Base-by-base conservation (phyloP, 2,113 vertebrate species). In the Cygnus buccinator region DNA sequence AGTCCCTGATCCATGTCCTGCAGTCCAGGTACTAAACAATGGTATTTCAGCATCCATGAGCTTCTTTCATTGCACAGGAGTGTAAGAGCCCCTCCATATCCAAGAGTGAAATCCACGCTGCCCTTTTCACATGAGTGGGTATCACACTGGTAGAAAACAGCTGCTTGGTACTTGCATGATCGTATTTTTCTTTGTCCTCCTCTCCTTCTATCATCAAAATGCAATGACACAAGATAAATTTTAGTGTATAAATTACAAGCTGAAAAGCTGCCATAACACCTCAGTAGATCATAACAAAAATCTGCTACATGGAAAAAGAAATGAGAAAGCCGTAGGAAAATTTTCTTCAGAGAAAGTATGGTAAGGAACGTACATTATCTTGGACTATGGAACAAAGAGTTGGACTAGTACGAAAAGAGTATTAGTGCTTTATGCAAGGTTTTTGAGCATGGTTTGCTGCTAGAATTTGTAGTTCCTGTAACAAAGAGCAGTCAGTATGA, bases 1-100 rank as follows among this genome's bases (percentile, higher is more conserved):
- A 17, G 19, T 31, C 41, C 9, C 10, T n/a, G 41, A 10, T 15
- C 67, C 1, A 0, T 43, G 13, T 41, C 1, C 4, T 2, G 3
- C 26, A 31, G 58, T 57, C 31, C 5, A 35, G 6, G 15, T 13
- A 22, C 43, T 16, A 3, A 70, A 26, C 6, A 3, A 0, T 4
- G 13, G 10, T 5, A 11, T 22, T 70, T 14, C 50, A 37, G 59
- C n/a, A 28, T 15, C 41, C 37, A 72, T 14, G 61, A 33, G 20
- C 46, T 31, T 35, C 33, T 66, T 48, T 35, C 59, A 65, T n/a
- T 48, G 65, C 35, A 31, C 19, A 25, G 70, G 26, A 29, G 13
- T 3, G 3, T 21, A 16, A 28, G 59, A 52, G 43, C 23, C 52
- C 41, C 35, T n/a, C n/a, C 1, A 0, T 21, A 72, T 41, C 37